Conservation (phyloP, 2,797 vertebrate species). For the Leucoraja ocellata region DNA sequence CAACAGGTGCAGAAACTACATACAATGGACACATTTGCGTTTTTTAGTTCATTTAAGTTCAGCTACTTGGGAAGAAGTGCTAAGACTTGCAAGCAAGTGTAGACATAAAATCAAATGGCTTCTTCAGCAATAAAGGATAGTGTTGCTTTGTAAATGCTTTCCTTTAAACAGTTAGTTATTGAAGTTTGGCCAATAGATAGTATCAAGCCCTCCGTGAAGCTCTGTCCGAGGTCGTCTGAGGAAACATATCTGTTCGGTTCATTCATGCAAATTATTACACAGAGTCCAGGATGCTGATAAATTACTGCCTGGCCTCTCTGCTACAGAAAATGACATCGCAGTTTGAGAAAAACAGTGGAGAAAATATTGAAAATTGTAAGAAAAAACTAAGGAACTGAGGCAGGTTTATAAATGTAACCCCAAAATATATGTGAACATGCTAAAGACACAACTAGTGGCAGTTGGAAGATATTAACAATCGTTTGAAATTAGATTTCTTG, state of each 20-base stretch:
- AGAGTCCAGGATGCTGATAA: slow-evolving; percentile 99
- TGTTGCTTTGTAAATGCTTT: slow-evolving; percentile 26
- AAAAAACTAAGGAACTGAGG: slow-evolving; percentile 63
- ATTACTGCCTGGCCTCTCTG: slow-evolving; percentile 63
- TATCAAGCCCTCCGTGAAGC: slow-evolving; percentile 82
- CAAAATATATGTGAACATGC: slow-evolving; percentile 78
- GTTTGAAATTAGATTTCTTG: neutral
- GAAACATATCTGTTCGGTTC: slow-evolving; percentile 97
- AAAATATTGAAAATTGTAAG: slow-evolving; percentile 84
- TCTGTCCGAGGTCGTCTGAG: slow-evolving; percentile 91
- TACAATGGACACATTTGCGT: too few species aligned
- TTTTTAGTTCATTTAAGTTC: neutral
- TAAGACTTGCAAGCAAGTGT: slow-evolving; percentile 25
- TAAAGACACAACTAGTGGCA: slow-evolving; percentile 59
- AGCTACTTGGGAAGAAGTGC: slow-evolving; percentile 16
- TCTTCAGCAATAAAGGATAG: slow-evolving; percentile 26
- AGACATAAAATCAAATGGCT: slow-evolving; percentile 17
- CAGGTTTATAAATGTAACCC: slow-evolving; percentile 63
- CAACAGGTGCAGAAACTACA: too few species aligned
- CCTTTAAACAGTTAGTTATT: slow-evolving; percentile 76
- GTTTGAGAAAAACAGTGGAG: slow-evolving; percentile 99
- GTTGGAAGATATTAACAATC: neutral
- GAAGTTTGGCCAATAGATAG: slow-evolving; percentile 98
- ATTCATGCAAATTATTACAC: slow-evolving; percentile 99
- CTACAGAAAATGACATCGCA: slow-evolving; percentile 95